These are phyloP conservation scores for Drosophila triauraria DNA, from an alignment of 1,140 invertebrate genomes.

Conservation along the genomic window DNA sequence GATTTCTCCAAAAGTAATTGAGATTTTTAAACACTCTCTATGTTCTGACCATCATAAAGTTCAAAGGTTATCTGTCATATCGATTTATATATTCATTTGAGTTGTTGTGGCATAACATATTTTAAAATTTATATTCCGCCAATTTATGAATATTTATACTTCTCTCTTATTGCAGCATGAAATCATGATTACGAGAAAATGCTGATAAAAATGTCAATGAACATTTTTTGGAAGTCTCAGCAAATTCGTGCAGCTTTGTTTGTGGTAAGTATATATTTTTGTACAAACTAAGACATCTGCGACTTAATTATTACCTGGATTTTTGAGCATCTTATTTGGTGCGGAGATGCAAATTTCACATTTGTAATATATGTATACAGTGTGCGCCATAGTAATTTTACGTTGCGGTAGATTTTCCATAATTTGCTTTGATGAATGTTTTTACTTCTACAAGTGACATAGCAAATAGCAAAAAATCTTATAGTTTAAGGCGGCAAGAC, in stretches of 20 bases:
- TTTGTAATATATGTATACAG: not conserved
- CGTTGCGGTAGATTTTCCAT: not conserved
- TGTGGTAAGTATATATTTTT: slow-evolving; percentile 66
- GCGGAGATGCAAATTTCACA: not conserved
- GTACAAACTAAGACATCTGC: slow-evolving; percentile 1
- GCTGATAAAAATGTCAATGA: slow-evolving; percentile 76
- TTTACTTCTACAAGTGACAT: not conserved
- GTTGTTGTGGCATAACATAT: slow-evolving; percentile 10
- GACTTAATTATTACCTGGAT: not conserved
- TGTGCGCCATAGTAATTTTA: too few relatives aligned
- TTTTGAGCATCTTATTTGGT: not conserved
- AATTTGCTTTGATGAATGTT: too few relatives aligned
- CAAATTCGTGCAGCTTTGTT: slow-evolving; percentile 66
- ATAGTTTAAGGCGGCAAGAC: slow-evolving; percentile 50
- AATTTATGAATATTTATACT: not conserved
- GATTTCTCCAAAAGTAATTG: too few relatives aligned
- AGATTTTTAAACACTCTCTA: too few relatives aligned
- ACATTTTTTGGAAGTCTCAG: slow-evolving; percentile 62
- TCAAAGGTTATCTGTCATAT: slow-evolving; percentile 27
- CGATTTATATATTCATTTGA: slow-evolving; percentile 45
- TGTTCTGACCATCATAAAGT: too few relatives aligned
- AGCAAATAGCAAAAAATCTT: slow-evolving; percentile 32
- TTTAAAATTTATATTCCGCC: slow-evolving; percentile 32
- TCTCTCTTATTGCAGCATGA: slow-evolving; percentile 54
- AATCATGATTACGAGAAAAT: slow-evolving; percentile 80